A percentile compares a stretch with the other conserved stretches of the same genome.
These are phyloP conservation scores for Pocillopora damicornis DNA, from an alignment of 64 coral and sea anemone species.

Conservation along the genomic window DNA sequence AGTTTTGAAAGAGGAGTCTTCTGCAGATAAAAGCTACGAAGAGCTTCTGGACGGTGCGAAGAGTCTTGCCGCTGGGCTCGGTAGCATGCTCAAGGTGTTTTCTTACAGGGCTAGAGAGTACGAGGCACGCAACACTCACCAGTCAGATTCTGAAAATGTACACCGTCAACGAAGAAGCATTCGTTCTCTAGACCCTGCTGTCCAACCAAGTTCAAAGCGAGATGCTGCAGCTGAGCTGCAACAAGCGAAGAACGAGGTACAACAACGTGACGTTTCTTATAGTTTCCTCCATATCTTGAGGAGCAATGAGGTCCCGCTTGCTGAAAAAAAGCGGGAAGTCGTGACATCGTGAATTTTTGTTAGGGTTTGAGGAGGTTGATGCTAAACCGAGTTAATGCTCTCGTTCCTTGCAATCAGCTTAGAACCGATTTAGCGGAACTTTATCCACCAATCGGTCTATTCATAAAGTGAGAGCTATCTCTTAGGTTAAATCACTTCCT, in stretches of 20 bases:
- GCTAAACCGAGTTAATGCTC: too few relatives aligned
- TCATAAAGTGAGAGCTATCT: too few relatives aligned
- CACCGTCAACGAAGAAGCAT: background rate
- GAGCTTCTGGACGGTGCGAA: background rate
- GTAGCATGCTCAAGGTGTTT: conserved; percentile 16
- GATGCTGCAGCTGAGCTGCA: background rate
- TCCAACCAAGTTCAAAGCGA: background rate
- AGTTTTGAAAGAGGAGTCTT: conserved; percentile 17
- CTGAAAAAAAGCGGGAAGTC: too few relatives aligned
- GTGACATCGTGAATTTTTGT: too few relatives aligned
- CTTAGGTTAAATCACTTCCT: too few relatives aligned
- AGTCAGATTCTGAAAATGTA: background rate
- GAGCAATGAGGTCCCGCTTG: too few relatives aligned
- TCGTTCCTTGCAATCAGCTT: too few relatives aligned
- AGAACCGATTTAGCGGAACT: too few relatives aligned
- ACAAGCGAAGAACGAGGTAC: background rate
- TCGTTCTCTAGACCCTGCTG: background rate
- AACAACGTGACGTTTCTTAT: background rate
- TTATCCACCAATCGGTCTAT: too few relatives aligned
- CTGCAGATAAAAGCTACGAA: background rate
- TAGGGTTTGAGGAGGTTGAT: too few relatives aligned
- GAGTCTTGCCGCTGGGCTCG: conserved; percentile 31
- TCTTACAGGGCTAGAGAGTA: background rate
- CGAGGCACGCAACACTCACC: background rate
- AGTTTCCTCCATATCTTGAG: background rate